phyloP scores from a whole-genome alignment of 2,797 vertebrate species.

The Lutra lutra region DNA sequence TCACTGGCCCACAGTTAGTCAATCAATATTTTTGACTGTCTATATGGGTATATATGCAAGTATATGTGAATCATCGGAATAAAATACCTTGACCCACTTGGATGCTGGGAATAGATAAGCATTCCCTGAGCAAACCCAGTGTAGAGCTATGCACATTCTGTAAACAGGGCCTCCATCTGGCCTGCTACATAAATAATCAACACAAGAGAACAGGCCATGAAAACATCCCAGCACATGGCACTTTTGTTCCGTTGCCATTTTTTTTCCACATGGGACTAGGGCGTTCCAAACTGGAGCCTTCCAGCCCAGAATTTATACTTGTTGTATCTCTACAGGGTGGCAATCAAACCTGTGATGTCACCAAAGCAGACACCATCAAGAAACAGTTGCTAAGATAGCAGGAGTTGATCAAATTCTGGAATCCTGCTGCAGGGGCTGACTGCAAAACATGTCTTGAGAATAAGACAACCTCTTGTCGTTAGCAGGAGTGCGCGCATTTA shows the following conservation, averaged over 20 bases:
- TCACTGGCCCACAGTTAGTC: neutral
- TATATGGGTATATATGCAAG: neutral
- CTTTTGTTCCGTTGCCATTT: neutral
- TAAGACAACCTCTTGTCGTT: neutral
- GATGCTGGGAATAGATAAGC: neutral
- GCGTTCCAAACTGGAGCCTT: conserved; percentile 31
- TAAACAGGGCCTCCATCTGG: conserved; percentile 37
- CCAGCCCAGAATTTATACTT: neutral
- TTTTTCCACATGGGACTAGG: neutral
- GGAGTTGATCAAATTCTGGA: conserved; percentile 49
- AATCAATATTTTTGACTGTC: conserved; percentile 52
- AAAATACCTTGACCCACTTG: conserved; percentile 17
- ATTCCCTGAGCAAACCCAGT: neutral
- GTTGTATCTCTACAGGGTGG: neutral
- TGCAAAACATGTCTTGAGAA: neutral
- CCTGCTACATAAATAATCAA: conserved; percentile 47
- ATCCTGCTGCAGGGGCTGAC: neutral
- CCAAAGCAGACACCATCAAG: neutral
- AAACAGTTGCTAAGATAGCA: conserved; percentile 45
- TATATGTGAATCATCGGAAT: conserved; percentile 24
- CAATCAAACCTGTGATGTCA: neutral
- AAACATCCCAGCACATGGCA: neutral
- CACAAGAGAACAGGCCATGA: neutral
- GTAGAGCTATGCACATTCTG: neutral
- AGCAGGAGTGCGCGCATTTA: neutral